Percentiles rank a stretch among this genome's conserved stretches.
These are phyloP conservation scores for Cephalopachus bancanus DNA, from an alignment of 2,797 vertebrate genomes.

Conservation along the genomic window DNA sequence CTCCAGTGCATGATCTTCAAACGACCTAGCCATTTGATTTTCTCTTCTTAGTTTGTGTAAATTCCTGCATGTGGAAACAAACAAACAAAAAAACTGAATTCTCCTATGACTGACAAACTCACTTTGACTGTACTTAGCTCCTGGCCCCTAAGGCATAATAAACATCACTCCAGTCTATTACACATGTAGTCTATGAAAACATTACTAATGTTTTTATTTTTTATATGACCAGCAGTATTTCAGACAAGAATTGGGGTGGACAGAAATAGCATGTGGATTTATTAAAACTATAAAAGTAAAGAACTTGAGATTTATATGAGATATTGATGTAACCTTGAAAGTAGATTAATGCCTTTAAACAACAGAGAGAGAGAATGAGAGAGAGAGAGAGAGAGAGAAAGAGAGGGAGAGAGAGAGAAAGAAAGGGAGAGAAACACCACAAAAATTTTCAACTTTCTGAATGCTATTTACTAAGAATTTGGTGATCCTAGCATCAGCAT, in stretches of 20 bases:
- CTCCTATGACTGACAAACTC: constrained; percentile 34
- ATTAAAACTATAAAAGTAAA: constrained; percentile 71
- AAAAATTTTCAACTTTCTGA: background rate
- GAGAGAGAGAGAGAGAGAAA: background rate
- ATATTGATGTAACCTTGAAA: constrained; percentile 65
- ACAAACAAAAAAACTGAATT: constrained; percentile 6
- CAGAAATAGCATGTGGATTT: constrained; percentile 75
- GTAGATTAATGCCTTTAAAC: constrained; percentile 69
- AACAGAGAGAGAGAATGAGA: background rate
- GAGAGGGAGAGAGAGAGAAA: background rate
- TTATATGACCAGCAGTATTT: constrained; percentile 70
- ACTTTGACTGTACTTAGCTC: constrained; percentile 68
- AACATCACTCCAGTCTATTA: constrained; percentile 42
- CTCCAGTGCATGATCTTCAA: background rate
- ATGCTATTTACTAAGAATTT: constrained; percentile 13
- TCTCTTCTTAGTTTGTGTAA: constrained; percentile 22
- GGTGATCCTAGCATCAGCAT: constrained; percentile 49
- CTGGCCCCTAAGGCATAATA: constrained; percentile 35
- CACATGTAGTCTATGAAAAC: constrained; percentile 61
- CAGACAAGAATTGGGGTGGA: constrained; percentile 66
- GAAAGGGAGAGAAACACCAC: background rate
- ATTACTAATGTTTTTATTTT: constrained; percentile 71
- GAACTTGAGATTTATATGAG: constrained; percentile 68
- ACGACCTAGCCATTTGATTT: constrained; percentile 54
- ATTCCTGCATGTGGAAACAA: background rate